phyloP scores from a whole-genome alignment of 1,140 invertebrate genomes.

The Drosophila setifemur region DNA sequence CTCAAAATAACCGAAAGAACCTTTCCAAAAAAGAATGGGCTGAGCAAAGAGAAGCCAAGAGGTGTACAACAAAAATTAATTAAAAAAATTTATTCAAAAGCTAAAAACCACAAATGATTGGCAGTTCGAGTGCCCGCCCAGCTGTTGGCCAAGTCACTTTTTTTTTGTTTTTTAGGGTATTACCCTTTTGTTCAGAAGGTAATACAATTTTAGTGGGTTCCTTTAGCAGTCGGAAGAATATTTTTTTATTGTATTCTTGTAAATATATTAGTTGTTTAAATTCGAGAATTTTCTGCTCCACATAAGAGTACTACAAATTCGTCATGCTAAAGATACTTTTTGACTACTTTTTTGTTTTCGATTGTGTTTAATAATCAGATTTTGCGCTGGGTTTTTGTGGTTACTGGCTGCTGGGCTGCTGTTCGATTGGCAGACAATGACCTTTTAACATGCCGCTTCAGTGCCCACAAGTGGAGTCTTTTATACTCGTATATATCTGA shows the following conservation, averaged over 20 bases:
- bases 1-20: slow-evolving; percentile 22
- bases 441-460: slow-evolving; percentile 73
- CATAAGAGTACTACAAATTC: no score
- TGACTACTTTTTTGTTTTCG: slow-evolving; percentile 12
- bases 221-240: no score
- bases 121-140: slow-evolving; percentile 28
- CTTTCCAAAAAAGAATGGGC: slow-evolving; percentile 47
- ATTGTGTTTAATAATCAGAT: slow-evolving; percentile 73
- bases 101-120: slow-evolving; percentile 25
- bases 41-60: slow-evolving; percentile 1
- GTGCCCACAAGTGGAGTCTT: slow-evolving; percentile 53
- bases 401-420: slow-evolving; percentile 30
- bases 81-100: slow-evolving; percentile 54
- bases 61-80: slow-evolving; percentile 51
- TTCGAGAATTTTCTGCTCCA: no score
- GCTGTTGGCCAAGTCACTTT: slow-evolving; percentile 41
- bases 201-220: no score
- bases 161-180: slow-evolving; percentile 16
- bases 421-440: slow-evolving; percentile 76
- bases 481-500: slow-evolving; percentile 7
- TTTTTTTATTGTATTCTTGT: no score
- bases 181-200: slow-evolving; percentile 2
- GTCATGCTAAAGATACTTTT: no score
- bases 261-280: no score
- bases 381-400: slow-evolving; percentile 45